Conservation (phyloP, 1,140 invertebrate species). For the Papilio xuthus region DNA sequence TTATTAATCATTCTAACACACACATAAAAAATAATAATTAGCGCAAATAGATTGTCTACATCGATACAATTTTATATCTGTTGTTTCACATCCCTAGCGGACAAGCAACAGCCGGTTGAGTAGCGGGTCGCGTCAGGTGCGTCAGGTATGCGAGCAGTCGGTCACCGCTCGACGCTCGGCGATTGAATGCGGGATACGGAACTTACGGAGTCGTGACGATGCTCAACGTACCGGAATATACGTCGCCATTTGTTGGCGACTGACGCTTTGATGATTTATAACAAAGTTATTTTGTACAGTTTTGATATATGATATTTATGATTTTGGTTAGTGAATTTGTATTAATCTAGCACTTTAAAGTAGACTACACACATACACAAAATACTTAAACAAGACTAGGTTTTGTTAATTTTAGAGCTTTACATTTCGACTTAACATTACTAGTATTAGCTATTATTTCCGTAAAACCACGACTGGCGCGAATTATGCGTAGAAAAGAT, state of each 20-base stretch:
- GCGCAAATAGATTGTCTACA: not conserved
- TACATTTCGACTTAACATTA: no score
- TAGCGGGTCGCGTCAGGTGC: slow-evolving; percentile 1
- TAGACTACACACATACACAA: not conserved
- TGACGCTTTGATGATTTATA: slow-evolving; percentile 6
- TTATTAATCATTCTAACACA: not conserved
- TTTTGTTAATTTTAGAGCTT: no score
- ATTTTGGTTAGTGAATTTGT: not conserved
- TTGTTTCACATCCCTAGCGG: slow-evolving; percentile 8
- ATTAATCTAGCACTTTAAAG: not conserved
- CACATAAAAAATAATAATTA: no score
- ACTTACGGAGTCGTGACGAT: not conserved
- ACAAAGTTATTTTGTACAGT: not conserved
- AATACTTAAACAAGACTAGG: no score
- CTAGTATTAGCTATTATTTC: no score
- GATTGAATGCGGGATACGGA: slow-evolving; percentile 18
- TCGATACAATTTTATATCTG: slow-evolving; percentile 7
- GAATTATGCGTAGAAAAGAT: no score
- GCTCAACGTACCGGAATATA: slow-evolving; percentile 19
- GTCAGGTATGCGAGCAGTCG: not conserved
- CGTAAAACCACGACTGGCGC: not conserved
- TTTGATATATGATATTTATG: not conserved
- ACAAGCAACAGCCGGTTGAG: slow-evolving; percentile 23
- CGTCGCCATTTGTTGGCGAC: not conserved
- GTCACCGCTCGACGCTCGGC: not conserved